Evolutionary conservation across 1,140 invertebrate genomes (phyloP).

Genomic region (Planococcus citri): DNA sequence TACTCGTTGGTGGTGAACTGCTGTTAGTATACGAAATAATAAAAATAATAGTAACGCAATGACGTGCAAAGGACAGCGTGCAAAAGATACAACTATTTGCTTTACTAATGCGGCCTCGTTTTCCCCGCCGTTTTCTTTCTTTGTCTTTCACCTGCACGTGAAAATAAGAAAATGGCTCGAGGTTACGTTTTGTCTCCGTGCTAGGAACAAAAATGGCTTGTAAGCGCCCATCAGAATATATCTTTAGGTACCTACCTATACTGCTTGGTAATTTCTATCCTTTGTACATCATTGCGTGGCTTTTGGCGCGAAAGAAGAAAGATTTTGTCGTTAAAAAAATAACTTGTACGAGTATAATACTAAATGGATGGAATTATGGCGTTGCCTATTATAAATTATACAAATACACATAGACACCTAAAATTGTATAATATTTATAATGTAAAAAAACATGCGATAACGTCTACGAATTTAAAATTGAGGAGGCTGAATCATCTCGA

Average conservation of each 20-base stretch:
- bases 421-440: neutral
- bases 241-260: too few relatives aligned
- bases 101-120: neutral
- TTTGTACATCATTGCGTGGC: neutral
- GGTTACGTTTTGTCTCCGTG: too few relatives aligned
- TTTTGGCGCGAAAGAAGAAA: neutral
- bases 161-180: too few relatives aligned
- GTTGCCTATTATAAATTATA: conserved; percentile 9
- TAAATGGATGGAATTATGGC: conserved; percentile 13
- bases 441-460: neutral
- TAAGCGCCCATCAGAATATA: too few relatives aligned
- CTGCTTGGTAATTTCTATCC: neutral
- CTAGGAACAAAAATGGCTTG: too few relatives aligned
- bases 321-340: too few relatives aligned
- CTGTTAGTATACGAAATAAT: neutral
- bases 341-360: neutral
- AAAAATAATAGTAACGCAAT: neutral
- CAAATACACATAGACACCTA: neutral
- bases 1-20: neutral
- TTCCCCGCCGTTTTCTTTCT: too few relatives aligned
- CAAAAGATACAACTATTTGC: neutral
- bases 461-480: conserved; percentile 13
- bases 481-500: neutral
- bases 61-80: conserved; percentile 1
- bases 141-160: too few relatives aligned